Base-by-base conservation (phyloP, 1,140 invertebrate genomes). In the Gryllus bimaculatus region DNA sequence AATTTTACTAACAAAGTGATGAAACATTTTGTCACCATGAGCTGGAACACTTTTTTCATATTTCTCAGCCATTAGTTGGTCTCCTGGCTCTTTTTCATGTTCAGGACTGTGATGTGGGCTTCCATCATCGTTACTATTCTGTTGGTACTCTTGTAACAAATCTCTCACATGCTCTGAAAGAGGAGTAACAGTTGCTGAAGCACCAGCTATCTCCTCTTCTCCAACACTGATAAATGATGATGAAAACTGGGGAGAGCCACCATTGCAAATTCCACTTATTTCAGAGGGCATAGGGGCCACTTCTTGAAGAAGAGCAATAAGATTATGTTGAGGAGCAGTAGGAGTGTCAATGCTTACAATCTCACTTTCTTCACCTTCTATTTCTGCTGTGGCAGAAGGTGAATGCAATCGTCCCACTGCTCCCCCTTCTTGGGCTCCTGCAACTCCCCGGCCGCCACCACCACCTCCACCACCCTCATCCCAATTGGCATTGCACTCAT, bases 21-120 rank as follows among this genome's bases (percentile, higher is more conserved):
- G 92, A 83, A 95, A 95, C 84, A 93, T 88, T 81, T 90, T 88
- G 84, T 96, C 94, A 2, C 94, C 94, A 84, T 96, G 94, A 10
- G 89, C 87, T 0, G 94, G 93, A 66, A 89, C 83, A 10, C 89
- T 88, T 82, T 94, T 93, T 81, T 96, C 95, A 84, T 96, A 96
- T 47, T 89, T 89, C 83, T 94, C 93, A 10, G 82, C 79, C 20
- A 81, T 83, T 0, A 81, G 82, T 47, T 83, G 80, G 8, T 80
- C 81, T 18, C 82, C 82, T 48, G 81, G 76, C 8, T 49, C 47
- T 54, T 47, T 39, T 47, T 81, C 75, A n/a, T 74, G 76, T 20
- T 47, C 8, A n/a, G 73, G 20, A 75, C 74, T 48, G 26, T 26
- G 47, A 26, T 21, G 12, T 7, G 39, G 26, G 76, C 76, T 8